Evolutionary conservation across 2,797 vertebrate species (phyloP).

Genomic region (Benthosema pterotum): DNA sequence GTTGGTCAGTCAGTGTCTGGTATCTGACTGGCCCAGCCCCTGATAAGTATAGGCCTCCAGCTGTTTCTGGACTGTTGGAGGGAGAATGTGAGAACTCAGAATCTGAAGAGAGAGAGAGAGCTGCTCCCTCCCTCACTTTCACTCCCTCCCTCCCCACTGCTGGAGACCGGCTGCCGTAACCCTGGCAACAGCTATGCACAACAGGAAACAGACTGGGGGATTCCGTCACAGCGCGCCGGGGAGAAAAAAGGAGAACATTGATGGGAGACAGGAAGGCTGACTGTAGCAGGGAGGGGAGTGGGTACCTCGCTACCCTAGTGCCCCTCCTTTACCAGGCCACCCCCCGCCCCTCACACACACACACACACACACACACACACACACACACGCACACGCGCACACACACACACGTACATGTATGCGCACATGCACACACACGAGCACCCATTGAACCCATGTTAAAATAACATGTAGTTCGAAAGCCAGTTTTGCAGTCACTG

Average conservation of each 20-base stretch:
- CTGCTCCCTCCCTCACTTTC: conserved; percentile 62
- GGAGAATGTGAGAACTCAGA: conserved; percentile 46
- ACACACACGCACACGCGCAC: conserved; percentile 17
- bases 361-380: conserved; percentile 31
- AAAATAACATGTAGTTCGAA: conserved; percentile 5
- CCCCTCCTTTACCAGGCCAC: conserved; percentile 18
- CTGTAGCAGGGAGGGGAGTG: conserved; percentile 48
- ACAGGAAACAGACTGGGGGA: conserved; percentile 94
- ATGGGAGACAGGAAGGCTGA: conserved; percentile 84
- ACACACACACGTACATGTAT: too few relatives aligned
- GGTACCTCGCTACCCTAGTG: conserved; percentile 10
- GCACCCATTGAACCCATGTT: conserved; percentile 10
- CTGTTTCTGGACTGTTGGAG: conserved; percentile 28
- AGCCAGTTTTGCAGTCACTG: conserved; percentile 27
- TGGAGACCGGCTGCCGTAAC: conserved; percentile 83
- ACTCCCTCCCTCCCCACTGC: conserved; percentile 57
- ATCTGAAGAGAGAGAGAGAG: conserved; percentile 37
- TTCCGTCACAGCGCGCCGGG: conserved; percentile 83
- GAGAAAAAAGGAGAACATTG: conserved; percentile 80
- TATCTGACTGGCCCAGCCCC: conserved; percentile 38
- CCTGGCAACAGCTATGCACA: conserved; percentile 90
- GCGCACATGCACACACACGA: conserved; percentile 35
- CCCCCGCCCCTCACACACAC: conserved; percentile 29
- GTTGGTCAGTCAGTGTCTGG: conserved; percentile 48
- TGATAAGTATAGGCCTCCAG: conserved; percentile 1